Base-by-base conservation (phyloP, 1,140 invertebrate genomes). In the Leptinotarsa lineolata region DNA sequence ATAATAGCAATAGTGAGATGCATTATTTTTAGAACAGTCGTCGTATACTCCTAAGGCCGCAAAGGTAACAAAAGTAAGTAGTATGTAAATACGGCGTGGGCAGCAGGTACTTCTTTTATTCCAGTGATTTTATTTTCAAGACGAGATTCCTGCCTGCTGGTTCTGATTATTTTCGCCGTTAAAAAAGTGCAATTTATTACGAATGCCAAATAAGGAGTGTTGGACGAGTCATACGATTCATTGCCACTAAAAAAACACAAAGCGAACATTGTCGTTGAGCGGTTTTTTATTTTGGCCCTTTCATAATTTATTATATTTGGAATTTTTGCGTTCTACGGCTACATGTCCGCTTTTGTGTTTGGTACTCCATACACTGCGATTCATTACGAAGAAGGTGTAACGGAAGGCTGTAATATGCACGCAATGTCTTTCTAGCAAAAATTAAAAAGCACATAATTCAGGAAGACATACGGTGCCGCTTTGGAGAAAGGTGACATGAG, bases 271-370 rank as follows among this genome's bases (percentile, higher is more conserved):
- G 65, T 72, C 64, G 71, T 73, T 69, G 44, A 61, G 24, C 65
- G 66, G 18, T 69, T 39, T 73, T 73, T 73, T 73, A 69, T 68
- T 68, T 73, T 69, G 54, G 39, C 67, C 65, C 46, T 82, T 87
- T 91, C 94, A 93, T 0, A 88, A 89, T n/a, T 87, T 86, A n/a
- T 92, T 81, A 45, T 58, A 66, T 72, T 72, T 54, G 39, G 46
- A 44, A 72, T 39, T 70, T 70, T 70, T 70, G n/a, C 60, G 22
- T 61, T 60, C 15, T 12, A 21, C 20, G 44, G 46, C 20, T 72
- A 72, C 71, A 72, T 39, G 63, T 54, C 44, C 61, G 44, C 22
- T 63, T 63, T 71, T 71, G 39, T 61, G 69, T 63, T 68, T 15
- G 16, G n/a, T 18, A 24, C 48, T 59, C 54, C 3, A 16, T 60